Conservation (phyloP, 2,888 invertebrate species). For the Autographa pulchrina region DNA sequence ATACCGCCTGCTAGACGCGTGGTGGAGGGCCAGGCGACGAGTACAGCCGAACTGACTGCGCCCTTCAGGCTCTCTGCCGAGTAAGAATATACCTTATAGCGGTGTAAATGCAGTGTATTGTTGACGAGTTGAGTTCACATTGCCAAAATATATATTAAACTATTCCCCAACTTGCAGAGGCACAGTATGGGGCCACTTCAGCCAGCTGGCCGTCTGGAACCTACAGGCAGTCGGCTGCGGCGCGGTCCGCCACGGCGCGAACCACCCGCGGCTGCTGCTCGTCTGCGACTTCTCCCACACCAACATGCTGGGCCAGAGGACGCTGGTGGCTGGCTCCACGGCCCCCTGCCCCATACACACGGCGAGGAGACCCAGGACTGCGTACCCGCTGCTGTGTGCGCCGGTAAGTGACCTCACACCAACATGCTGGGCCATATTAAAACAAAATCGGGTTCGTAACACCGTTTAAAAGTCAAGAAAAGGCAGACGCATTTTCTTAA, state of each 20-base stretch:
- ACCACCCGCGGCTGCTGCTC: slow-evolving; percentile 72
- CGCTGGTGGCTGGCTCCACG: slow-evolving; percentile 71
- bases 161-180: slow-evolving; percentile 63
- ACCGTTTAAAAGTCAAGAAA: too few relatives aligned
- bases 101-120: too few relatives aligned
- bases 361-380: slow-evolving; percentile 62
- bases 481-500: too few relatives aligned
- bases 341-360: slow-evolving; percentile 75
- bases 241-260: slow-evolving; percentile 75
- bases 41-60: too few relatives aligned
- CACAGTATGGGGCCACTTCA: slow-evolving; percentile 84
- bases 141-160: neutral
- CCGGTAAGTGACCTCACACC: slow-evolving; percentile 65
- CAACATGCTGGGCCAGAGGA: slow-evolving; percentile 84
- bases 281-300: slow-evolving; percentile 87
- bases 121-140: too few relatives aligned
- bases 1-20: too few relatives aligned
- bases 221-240: slow-evolving; percentile 83
- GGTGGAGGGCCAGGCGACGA: too few relatives aligned
- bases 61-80: too few relatives aligned
- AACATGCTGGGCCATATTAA: too few relatives aligned
- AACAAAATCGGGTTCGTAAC: too few relatives aligned
- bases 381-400: slow-evolving; percentile 77
- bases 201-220: slow-evolving; percentile 82
- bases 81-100: too few relatives aligned